Evolutionary conservation across 2,113 vertebrate genomes (phyloP).

Genomic region (Gambusia holbrooki): DNA sequence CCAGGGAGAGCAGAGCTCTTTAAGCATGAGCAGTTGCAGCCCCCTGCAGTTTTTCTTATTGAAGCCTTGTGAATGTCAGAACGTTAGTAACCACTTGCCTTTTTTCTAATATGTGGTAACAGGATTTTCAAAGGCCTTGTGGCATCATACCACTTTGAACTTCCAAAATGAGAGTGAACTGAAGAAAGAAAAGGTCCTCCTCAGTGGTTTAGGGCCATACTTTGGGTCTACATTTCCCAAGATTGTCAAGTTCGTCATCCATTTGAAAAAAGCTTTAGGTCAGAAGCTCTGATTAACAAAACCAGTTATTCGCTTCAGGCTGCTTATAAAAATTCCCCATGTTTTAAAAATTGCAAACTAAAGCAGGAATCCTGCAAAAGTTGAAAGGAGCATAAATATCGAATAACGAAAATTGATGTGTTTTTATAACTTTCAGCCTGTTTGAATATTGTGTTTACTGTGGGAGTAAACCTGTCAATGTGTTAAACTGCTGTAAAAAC

Average conservation of each 20-base stretch:
- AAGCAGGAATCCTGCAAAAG: background rate
- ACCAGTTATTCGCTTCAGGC: slow-evolving; percentile 44
- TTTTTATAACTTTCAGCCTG: slow-evolving; percentile 12
- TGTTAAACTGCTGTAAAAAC: background rate
- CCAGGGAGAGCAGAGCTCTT: slow-evolving; percentile 35
- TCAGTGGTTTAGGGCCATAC: slow-evolving; percentile 15
- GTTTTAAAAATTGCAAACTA: slow-evolving; percentile 12
- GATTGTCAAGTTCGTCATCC: slow-evolving; percentile 39
- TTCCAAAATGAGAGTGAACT: slow-evolving; percentile 36
- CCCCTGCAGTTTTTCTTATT: slow-evolving; percentile 54
- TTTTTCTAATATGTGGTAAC: slow-evolving; percentile 43
- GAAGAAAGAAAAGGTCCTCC: background rate
- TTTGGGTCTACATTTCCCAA: slow-evolving; percentile 37
- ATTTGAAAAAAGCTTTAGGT: slow-evolving; percentile 27
- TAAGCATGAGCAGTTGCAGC: slow-evolving; percentile 52
- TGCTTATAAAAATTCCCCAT: slow-evolving; percentile 19
- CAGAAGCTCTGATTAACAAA: slow-evolving; percentile 56
- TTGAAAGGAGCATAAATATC: slow-evolving; percentile 3
- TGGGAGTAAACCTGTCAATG: slow-evolving; percentile 1
- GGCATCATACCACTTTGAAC: slow-evolving; percentile 56
- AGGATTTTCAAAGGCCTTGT: slow-evolving; percentile 49
- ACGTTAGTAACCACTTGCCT: slow-evolving; percentile 61
- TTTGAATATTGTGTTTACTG: slow-evolving; percentile 5
- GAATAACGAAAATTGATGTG: background rate
- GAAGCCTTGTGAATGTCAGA: slow-evolving; percentile 58